Base-by-base conservation (phyloP, 2,888 invertebrate genomes). In the Spilarctia lutea region DNA sequence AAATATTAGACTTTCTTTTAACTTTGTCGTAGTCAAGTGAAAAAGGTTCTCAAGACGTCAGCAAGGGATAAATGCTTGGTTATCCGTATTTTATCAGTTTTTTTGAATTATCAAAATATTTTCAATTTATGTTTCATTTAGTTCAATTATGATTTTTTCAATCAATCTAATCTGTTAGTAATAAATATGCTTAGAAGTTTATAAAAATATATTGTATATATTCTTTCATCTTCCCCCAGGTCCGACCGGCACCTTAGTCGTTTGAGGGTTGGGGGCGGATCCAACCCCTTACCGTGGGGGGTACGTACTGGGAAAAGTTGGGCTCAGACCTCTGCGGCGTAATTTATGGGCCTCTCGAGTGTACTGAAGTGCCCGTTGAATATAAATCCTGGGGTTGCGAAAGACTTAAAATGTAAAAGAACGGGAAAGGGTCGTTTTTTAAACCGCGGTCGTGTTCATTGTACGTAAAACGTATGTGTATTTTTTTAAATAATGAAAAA, bases 341-440 rank as follows among this genome's bases (percentile, higher is more conserved):
- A 94, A 96, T 95, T 95, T 96, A 96, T 94, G 94, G 92, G 89
- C 88, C 95, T 94, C 96, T 95, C 93, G 95, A 93, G 96, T 86
- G 91, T 91, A 90, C 90, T 93, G 93, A 93, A 95, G 96, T 94
- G 91, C 91, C 91, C 92, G 90, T 91, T 89, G 94, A 94, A 95
- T 94, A 95, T 95, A 95, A 95, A 95, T 95, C 94, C 92, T 91
- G 90, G 88, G 83, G 90, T 86, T 81, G 85, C 86, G 75, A 90
- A 90, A 92, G 93, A 94, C 93, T 93, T 94, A 91, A 94, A 94
- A 94, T 92, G 91, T 92, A 91, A 93, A 93, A 91, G 92, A 91
- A 91, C 85, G 85, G 83, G 79, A 74, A 81, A 83, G 80, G 83
- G 83, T 77, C 81, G 82, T 76, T 84, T 87, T 87, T 87, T 81